Conservation (phyloP, 2,888 invertebrate genomes). For the Ectemnius continuus region DNA sequence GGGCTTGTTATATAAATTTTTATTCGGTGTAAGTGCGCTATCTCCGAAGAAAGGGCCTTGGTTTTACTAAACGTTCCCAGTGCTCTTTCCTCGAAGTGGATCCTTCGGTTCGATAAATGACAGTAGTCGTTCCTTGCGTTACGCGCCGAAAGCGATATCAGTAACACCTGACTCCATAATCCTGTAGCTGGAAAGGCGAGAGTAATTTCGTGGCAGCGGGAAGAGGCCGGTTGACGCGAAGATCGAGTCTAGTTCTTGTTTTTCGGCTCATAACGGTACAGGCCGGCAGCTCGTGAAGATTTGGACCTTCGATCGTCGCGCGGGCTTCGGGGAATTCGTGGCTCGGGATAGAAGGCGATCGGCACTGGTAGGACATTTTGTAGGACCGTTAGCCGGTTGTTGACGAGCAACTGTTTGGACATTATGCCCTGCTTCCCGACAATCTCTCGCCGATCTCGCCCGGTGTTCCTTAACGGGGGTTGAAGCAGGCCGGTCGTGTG, state of each 20-base stretch:
- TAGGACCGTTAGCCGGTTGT: constrained; percentile 66
- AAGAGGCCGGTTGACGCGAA: constrained; percentile 6
- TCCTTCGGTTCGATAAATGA: no score
- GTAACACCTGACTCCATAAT: no score
- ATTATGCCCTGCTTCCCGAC: constrained; percentile 71
- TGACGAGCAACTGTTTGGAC: constrained; percentile 74
- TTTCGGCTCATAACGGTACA: constrained; percentile 32
- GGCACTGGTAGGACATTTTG: constrained; percentile 55
- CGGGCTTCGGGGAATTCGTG: constrained; percentile 63
- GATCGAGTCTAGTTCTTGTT: constrained; percentile 15
- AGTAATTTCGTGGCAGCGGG: background rate
- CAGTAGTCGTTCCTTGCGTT: no score
- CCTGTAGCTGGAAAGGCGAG: background rate
- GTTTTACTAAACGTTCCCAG: no score
- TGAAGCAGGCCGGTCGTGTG: constrained; percentile 64
- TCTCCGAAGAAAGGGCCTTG: no score
- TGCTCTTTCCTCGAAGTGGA: no score
- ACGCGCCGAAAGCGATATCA: no score
- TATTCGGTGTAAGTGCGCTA: no score
- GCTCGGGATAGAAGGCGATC: constrained; percentile 47
- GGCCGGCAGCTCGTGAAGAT: constrained; percentile 41
- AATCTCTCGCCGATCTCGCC: constrained; percentile 71
- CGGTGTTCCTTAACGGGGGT: constrained; percentile 55
- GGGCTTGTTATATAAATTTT: no score
- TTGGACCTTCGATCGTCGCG: constrained; percentile 48